phyloP scores from a whole-genome alignment of 2,113 vertebrate species.

The Herpailurus yagouaroundi region DNA sequence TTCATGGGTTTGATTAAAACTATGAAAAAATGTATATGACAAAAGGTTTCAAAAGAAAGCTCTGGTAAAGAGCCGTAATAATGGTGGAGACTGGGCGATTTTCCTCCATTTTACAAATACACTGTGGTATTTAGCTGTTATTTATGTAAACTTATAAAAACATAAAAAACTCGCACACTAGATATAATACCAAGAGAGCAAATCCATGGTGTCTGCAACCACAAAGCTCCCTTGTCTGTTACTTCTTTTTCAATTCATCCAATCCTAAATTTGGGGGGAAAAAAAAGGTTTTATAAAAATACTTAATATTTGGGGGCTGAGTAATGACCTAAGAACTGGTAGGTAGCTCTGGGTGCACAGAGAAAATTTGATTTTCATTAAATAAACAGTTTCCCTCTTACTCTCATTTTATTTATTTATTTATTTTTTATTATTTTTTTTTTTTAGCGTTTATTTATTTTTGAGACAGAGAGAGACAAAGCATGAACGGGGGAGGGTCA shows the following conservation, averaged over 20 bases:
- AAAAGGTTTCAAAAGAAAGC: slow-evolving; percentile 15
- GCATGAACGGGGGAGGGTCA: too few relatives aligned
- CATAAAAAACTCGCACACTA: not conserved
- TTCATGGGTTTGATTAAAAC: not conserved
- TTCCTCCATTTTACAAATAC: not conserved
- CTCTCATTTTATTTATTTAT: not conserved
- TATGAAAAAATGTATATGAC: not conserved
- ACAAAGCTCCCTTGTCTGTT: not conserved
- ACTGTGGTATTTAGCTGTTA: not conserved
- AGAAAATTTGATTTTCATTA: not conserved
- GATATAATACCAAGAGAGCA: not conserved
- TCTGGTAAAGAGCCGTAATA: not conserved
- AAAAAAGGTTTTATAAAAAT: not conserved
- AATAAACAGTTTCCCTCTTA: not conserved
- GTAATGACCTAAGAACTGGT: not conserved
- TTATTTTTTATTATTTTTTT: too few relatives aligned
- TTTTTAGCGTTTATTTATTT: too few relatives aligned
- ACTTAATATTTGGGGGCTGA: not conserved
- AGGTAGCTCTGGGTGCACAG: not conserved
- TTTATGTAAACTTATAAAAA: not conserved
- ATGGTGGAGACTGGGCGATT: not conserved
- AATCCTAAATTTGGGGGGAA: not conserved
- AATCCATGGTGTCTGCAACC: not conserved
- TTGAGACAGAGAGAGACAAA: too few relatives aligned
- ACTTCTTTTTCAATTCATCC: not conserved